Percentiles rank a stretch among this genome's conserved stretches.
Evolutionary conservation across 1,140 invertebrate species (phyloP).

Genomic region (Harlomillsia oculata): DNA sequence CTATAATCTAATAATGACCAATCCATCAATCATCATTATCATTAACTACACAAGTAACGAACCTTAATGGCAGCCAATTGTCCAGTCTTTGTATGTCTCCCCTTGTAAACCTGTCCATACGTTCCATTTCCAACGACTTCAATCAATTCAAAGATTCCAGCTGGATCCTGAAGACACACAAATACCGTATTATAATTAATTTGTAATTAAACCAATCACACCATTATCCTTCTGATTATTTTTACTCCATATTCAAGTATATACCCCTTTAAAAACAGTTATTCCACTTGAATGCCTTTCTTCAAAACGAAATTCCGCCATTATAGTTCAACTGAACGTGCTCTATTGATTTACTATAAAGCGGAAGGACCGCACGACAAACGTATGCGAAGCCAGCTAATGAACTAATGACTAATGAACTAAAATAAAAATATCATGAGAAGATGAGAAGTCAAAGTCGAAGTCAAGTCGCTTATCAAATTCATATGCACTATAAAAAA

Average conservation of each 20-base stretch:
- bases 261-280: background rate
- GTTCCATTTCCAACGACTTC: conserved; percentile 99
- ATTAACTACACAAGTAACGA: background rate
- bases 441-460: no score
- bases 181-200: background rate
- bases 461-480: no score
- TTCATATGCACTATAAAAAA: no score
- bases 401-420: background rate
- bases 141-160: conserved; percentile 98
- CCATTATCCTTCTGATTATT: background rate
- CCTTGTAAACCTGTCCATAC: conserved; percentile 99
- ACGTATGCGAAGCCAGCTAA: background rate
- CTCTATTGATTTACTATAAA: no score
- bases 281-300: background rate
- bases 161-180: conserved; percentile 75
- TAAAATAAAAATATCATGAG: no score
- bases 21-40: background rate
- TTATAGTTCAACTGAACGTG: no score
- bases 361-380: no score
- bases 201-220: background rate
- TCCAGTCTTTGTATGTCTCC: conserved; percentile 97
- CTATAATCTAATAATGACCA: conserved; percentile 16
- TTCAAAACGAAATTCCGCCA: background rate
- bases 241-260: background rate
- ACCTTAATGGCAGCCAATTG: conserved; percentile 99